These are phyloP conservation scores for Lepisosteus osseus DNA, from an alignment of 2,113 vertebrate species.

Conservation along the genomic window DNA sequence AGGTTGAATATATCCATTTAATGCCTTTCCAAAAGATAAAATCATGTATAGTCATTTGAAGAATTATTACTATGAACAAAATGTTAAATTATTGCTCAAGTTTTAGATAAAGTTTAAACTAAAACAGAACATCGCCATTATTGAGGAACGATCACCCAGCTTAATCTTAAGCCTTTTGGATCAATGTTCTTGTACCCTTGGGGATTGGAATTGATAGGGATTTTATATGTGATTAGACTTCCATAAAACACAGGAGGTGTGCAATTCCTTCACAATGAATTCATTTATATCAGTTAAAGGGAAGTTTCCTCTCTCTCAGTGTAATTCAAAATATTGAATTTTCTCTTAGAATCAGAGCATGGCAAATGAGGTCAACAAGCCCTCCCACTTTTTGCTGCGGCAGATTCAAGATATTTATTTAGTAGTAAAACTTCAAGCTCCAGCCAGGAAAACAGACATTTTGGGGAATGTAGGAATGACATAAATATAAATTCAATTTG, in stretches of 20 bases:
- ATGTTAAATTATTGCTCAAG: background rate
- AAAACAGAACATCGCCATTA: background rate
- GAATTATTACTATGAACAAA: background rate
- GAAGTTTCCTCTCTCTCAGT: background rate
- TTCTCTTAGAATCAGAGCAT: background rate
- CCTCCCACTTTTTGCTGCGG: too few relatives aligned
- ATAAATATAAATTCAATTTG: too few relatives aligned
- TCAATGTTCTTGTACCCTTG: background rate
- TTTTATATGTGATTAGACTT: background rate
- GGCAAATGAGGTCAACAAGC: background rate
- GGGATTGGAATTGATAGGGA: slow-evolving; percentile 6
- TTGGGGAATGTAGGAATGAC: too few relatives aligned
- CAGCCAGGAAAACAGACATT: too few relatives aligned
- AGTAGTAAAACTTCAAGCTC: too few relatives aligned
- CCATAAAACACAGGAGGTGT: background rate
- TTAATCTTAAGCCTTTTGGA: background rate
- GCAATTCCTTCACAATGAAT: slow-evolving; percentile 2
- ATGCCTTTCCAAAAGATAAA: too few relatives aligned
- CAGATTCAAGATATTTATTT: too few relatives aligned
- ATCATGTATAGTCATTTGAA: too few relatives aligned
- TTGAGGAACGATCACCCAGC: background rate
- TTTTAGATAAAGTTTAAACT: slow-evolving; percentile 10
- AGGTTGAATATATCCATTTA: too few relatives aligned
- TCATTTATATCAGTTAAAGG: slow-evolving; percentile 9
- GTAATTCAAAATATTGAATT: slow-evolving; percentile 11